A percentile compares a stretch with the other conserved stretches of the same genome.
phyloP scores from a whole-genome alignment of 2,888 invertebrate species.

The Eremobia ochroleuca region DNA sequence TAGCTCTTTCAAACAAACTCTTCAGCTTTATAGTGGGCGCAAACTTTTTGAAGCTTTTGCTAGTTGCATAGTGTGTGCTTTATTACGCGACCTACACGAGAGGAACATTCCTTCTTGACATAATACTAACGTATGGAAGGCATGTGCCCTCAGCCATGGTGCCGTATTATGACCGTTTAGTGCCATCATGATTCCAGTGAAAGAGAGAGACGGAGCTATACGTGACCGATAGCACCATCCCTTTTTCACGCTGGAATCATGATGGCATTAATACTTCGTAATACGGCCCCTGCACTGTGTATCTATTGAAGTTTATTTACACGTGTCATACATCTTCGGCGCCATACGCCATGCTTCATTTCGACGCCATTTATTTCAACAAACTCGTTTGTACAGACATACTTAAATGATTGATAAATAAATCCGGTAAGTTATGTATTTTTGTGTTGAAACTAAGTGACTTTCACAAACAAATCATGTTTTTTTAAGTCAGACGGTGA shows the following conservation, averaged over 20 bases:
- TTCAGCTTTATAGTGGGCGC: neutral
- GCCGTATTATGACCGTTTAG: too few relatives aligned
- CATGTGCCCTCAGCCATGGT: slow-evolving; percentile 38
- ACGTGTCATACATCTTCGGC: slow-evolving; percentile 69
- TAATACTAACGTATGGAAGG: slow-evolving; percentile 26
- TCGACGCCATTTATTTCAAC: slow-evolving; percentile 72
- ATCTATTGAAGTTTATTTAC: slow-evolving; percentile 78
- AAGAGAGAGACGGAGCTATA: too few relatives aligned
- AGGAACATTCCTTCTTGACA: slow-evolving; percentile 42
- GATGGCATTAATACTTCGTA: too few relatives aligned
- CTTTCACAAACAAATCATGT: slow-evolving; percentile 43
- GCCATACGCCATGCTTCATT: slow-evolving; percentile 68
- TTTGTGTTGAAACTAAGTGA: slow-evolving; percentile 43
- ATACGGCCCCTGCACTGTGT: slow-evolving; percentile 31
- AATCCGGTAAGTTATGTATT: slow-evolving; percentile 49
- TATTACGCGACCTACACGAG: neutral
- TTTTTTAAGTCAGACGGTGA: slow-evolving; percentile 20
- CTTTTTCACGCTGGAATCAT: too few relatives aligned
- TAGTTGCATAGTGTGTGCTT: neutral
- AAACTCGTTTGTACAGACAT: slow-evolving; percentile 41
- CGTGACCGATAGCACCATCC: too few relatives aligned
- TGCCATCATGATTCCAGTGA: too few relatives aligned
- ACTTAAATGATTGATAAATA: slow-evolving; percentile 55
- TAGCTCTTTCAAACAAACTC: neutral
- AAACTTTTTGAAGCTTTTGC: neutral